Conservation (phyloP, 1,140 invertebrate species). For the Pachyrhynchus sulphureomaculatus region DNA sequence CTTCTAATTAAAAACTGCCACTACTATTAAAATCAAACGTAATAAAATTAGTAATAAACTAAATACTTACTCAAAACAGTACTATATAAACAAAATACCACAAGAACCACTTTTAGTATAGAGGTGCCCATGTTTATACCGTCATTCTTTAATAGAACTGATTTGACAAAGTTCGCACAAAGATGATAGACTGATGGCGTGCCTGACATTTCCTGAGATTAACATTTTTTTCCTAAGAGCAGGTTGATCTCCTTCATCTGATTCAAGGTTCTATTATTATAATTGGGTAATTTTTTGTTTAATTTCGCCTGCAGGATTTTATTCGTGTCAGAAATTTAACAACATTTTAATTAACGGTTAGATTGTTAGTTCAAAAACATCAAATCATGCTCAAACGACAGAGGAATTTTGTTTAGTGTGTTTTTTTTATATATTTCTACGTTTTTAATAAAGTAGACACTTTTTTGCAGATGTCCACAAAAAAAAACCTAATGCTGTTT, state of each 20-base stretch:
- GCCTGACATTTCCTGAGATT: conserved; percentile 25
- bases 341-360: conserved; percentile 7
- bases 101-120: not conserved
- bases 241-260: conserved; percentile 20
- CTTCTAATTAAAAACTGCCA: too few relatives aligned
- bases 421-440: too few relatives aligned
- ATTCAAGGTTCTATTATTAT: conserved; percentile 24
- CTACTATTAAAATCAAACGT: too few relatives aligned
- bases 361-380: too few relatives aligned
- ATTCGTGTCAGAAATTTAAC: conserved; percentile 6
- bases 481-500: too few relatives aligned
- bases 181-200: conserved; percentile 10
- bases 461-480: too few relatives aligned
- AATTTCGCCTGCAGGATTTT: conserved; percentile 13
- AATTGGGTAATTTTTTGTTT: conserved; percentile 12
- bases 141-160: conserved; percentile 4
- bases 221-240: conserved; percentile 8
- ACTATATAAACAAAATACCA: not conserved
- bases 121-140: not conserved
- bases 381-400: too few relatives aligned
- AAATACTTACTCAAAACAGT: too few relatives aligned
- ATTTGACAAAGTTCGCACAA: conserved; percentile 11
- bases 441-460: too few relatives aligned
- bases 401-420: too few relatives aligned
- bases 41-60: too few relatives aligned